Conservation (phyloP, 2,888 invertebrate species). For the Poecilobothrus nobilitatus region DNA sequence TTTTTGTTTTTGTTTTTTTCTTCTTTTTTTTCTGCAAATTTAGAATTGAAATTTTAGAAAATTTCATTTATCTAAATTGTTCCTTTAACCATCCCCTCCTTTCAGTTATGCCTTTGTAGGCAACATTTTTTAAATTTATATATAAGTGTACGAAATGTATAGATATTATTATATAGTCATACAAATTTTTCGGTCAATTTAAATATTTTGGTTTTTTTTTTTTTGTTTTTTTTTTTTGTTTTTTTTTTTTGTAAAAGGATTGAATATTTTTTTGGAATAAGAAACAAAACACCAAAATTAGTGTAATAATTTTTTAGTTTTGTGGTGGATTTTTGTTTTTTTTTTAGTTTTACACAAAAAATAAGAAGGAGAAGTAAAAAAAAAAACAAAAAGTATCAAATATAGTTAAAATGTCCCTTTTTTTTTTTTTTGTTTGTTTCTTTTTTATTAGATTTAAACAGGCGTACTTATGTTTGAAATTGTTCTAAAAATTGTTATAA, state of each 20-base stretch:
- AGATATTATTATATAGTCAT: background rate
- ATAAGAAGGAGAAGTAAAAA: too few species aligned
- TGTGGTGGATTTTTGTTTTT: background rate
- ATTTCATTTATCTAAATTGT: too few species aligned
- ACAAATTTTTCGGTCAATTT: background rate
- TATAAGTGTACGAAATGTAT: background rate
- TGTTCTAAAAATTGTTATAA: too few species aligned
- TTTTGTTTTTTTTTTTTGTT: background rate
- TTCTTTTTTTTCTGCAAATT: too few species aligned
- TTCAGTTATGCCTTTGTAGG: too few species aligned
- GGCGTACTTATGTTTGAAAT: too few species aligned
- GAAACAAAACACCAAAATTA: constrained; percentile 4
- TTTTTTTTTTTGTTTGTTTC: background rate
- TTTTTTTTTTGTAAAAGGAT: background rate
- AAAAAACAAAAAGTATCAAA: too few species aligned
- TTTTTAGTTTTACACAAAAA: background rate
- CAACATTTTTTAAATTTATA: too few species aligned
- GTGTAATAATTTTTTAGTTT: constrained; percentile 1
- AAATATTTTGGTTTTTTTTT: background rate
- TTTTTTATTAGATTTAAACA: too few species aligned
- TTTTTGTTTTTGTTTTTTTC: too few species aligned
- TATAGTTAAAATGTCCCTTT: background rate
- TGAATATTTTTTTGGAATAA: background rate
- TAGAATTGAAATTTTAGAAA: too few species aligned
- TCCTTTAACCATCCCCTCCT: too few species aligned